A percentile compares a stretch with the other conserved stretches of the same genome.
These are phyloP conservation scores for Edolisoma coerulescens DNA, from an alignment of 2,113 vertebrate genomes.

Conservation along the genomic window DNA sequence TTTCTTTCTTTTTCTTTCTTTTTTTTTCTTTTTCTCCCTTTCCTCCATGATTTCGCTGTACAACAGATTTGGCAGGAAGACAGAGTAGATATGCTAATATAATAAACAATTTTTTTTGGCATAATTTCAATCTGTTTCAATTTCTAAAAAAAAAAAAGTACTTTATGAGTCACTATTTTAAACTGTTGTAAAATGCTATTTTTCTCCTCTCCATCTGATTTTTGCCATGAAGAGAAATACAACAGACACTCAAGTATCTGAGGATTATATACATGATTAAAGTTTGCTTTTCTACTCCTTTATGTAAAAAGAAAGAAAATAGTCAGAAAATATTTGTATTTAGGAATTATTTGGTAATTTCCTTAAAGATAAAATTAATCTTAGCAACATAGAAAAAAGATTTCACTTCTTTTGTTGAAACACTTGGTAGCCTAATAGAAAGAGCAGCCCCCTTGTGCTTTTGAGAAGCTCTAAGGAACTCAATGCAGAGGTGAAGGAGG, in stretches of 20 bases:
- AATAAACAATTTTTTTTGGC: not conserved
- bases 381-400: not conserved
- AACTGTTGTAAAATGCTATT: not conserved
- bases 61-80: not conserved
- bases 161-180: not conserved
- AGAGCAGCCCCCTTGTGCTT: not conserved
- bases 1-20: too few relatives aligned
- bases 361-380: not conserved
- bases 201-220: not conserved
- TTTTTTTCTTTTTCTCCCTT: accelerated
- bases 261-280: not conserved
- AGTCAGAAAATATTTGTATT: not conserved
- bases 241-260: not conserved
- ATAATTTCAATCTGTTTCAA: not conserved
- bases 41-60: not conserved
- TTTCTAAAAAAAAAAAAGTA: not conserved
- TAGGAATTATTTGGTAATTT: not conserved
- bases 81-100: not conserved
- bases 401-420: not conserved
- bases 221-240: not conserved
- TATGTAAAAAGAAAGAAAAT: not conserved
- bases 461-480: not conserved
- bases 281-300: not conserved
- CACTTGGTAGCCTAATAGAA: not conserved
- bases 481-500: not conserved